phyloP scores from a whole-genome alignment of 1,140 invertebrate species.

The Plutomurus gul region DNA sequence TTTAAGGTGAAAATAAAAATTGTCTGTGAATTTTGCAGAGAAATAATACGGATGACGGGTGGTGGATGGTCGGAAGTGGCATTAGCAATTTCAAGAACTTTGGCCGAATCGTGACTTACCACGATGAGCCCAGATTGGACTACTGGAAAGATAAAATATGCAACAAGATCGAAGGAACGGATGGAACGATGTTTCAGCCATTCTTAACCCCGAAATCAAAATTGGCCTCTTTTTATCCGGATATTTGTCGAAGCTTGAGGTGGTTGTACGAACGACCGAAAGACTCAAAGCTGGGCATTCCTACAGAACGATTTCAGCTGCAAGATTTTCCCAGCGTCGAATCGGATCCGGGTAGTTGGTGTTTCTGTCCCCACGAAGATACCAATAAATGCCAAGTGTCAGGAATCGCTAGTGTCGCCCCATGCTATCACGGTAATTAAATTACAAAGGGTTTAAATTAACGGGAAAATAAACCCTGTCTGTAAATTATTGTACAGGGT shows the following conservation, averaged over 20 bases:
- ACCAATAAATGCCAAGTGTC: slow-evolving; percentile 14
- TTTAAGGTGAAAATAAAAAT: neutral
- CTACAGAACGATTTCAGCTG: neutral
- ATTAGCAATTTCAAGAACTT: slow-evolving; percentile 69
- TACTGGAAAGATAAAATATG: slow-evolving; percentile 60
- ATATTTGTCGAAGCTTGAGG: neutral
- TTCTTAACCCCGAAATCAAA: neutral
- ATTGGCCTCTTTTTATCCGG: neutral
- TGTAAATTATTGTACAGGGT: neutral
- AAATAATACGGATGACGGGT: slow-evolving; percentile 64
- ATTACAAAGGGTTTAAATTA: too few relatives aligned
- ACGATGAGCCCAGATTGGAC: slow-evolving; percentile 57
- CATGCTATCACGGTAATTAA: slow-evolving; percentile 31
- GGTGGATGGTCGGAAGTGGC: slow-evolving; percentile 70
- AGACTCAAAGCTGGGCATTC: neutral
- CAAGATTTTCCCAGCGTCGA: neutral
- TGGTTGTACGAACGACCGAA: neutral
- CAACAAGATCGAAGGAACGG: slow-evolving; percentile 73
- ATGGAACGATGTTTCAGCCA: slow-evolving; percentile 57
- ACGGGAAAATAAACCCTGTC: too few relatives aligned
- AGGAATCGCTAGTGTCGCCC: neutral
- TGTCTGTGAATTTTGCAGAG: slow-evolving; percentile 58
- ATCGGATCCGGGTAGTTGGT: neutral
- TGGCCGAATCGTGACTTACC: slow-evolving; percentile 67
- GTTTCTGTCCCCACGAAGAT: slow-evolving; percentile 33